Conservation (phyloP, 2,888 invertebrate species). For the Drosophila basisetae region DNA sequence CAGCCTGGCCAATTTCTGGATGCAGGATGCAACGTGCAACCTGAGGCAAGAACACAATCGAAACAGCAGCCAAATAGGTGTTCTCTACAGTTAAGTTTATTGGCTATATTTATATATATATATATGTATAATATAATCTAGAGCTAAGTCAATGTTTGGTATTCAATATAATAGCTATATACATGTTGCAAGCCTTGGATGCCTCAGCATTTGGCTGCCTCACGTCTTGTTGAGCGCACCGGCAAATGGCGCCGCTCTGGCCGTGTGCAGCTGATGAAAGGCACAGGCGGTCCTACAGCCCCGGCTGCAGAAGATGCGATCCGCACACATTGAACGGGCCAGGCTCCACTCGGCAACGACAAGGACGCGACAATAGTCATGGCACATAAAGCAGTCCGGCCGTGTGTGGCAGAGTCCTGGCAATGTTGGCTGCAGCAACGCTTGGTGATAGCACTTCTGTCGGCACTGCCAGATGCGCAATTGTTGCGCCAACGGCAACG, state of each 20-base stretch:
- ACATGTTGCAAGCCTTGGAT: neutral
- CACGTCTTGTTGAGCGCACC: slow-evolving; percentile 26
- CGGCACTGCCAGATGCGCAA: slow-evolving; percentile 57
- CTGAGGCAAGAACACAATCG: neutral
- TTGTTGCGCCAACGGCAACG: slow-evolving; percentile 28
- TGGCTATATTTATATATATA: neutral
- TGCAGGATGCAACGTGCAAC: slow-evolving; percentile 18
- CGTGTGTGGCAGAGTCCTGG: slow-evolving; percentile 50
- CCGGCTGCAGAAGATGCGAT: slow-evolving; percentile 63
- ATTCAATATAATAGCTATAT: neutral
- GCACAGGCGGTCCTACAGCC: slow-evolving; percentile 73
- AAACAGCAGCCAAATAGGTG: neutral
- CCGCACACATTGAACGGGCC: slow-evolving; percentile 70
- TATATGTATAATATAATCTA: neutral
- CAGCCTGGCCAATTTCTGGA: slow-evolving; percentile 63
- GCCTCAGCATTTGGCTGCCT: neutral
- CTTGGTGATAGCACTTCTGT: slow-evolving; percentile 58
- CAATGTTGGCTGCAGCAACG: slow-evolving; percentile 21
- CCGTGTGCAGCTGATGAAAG: slow-evolving; percentile 47
- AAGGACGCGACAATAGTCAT: slow-evolving; percentile 72
- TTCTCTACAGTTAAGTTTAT: slow-evolving; percentile 19
- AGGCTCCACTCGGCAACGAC: slow-evolving; percentile 58
- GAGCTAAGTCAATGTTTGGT: slow-evolving; percentile 8
- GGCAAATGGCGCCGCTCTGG: slow-evolving; percentile 6
- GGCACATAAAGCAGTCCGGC: slow-evolving; percentile 76